These are phyloP conservation scores for Phaonia tiefii DNA, from an alignment of 2,888 invertebrate species.

Conservation along the genomic window DNA sequence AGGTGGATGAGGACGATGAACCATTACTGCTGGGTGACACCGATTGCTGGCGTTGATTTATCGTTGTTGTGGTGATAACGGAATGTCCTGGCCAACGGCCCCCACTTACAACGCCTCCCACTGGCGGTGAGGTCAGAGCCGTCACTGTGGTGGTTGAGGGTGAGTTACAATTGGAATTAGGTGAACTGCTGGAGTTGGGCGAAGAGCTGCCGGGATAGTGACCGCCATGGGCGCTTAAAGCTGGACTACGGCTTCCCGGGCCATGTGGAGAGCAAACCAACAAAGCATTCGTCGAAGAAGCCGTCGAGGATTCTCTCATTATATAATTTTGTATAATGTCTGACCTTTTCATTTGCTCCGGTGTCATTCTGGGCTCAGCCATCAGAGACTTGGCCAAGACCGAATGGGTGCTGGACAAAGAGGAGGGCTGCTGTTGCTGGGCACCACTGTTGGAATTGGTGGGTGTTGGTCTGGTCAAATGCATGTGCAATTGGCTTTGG, in stretches of 20 bases:
- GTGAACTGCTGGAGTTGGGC: conserved; percentile 69
- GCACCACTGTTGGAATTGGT: conserved; percentile 74
- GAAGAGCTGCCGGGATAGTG: conserved; percentile 60
- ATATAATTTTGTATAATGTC: conserved; percentile 96
- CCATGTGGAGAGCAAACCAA: conserved; percentile 71
- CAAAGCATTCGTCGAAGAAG: conserved; percentile 68
- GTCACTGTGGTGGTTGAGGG: conserved; percentile 77
- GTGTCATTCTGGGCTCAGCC: conserved; percentile 96
- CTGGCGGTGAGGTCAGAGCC: conserved; percentile 78
- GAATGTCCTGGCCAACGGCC: conserved; percentile 80
- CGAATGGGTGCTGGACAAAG: conserved; percentile 92
- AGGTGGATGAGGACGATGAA: conserved; percentile 74
- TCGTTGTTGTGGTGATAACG: conserved; percentile 84
- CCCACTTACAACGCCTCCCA: conserved; percentile 71
- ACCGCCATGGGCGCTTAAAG: conserved; percentile 54
- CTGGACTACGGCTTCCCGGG: conserved; percentile 68
- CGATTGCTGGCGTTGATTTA: conserved; percentile 80
- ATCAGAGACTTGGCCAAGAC: conserved; percentile 94
- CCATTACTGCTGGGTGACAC: conserved; percentile 79
- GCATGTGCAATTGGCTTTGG: conserved; percentile 81
- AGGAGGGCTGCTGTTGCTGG: conserved; percentile 80
- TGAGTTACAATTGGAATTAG: conserved; percentile 76
- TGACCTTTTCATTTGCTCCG: conserved; percentile 94
- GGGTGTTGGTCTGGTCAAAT: conserved; percentile 82
- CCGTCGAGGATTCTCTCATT: conserved; percentile 85